These are phyloP conservation scores for Cryptotermes secundus DNA, from an alignment of 1,140 invertebrate genomes.

Conservation along the genomic window DNA sequence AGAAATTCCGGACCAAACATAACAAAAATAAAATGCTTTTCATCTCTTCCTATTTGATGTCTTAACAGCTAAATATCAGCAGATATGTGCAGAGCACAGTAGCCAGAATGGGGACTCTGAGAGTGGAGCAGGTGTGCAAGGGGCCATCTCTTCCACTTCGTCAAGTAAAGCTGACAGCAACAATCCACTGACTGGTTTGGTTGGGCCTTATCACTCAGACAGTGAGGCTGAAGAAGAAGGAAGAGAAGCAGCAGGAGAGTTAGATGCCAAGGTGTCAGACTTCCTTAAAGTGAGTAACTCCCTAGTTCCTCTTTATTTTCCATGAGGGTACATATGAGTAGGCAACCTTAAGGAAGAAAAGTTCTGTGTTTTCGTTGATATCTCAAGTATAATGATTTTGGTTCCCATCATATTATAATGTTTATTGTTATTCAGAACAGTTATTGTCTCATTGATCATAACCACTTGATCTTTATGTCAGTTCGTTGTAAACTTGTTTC, in stretches of 20 bases:
- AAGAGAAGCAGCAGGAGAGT: constrained; percentile 42
- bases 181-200: constrained; percentile 49
- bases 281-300: constrained; percentile 47
- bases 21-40: neutral
- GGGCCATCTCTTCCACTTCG: constrained; percentile 25
- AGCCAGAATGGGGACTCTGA: constrained; percentile 28
- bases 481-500: no score
- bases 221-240: constrained; percentile 43
- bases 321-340: no score
- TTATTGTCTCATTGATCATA: no score
- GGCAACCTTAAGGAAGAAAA: no score
- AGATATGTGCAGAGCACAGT: constrained; percentile 33
- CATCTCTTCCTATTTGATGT: neutral
- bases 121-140: neutral
- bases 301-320: no score
- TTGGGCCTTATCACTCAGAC: constrained; percentile 52
- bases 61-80: constrained; percentile 31
- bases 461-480: no score
- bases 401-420: no score
- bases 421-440: no score
- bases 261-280: constrained; percentile 52
- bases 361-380: no score
- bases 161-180: constrained; percentile 1
- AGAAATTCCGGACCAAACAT: neutral
- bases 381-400: no score